Evolutionary conservation across 2,113 vertebrate genomes (phyloP), one percentile per base, ranked within the genome.

Genomic region (Etia nguti): DNA sequence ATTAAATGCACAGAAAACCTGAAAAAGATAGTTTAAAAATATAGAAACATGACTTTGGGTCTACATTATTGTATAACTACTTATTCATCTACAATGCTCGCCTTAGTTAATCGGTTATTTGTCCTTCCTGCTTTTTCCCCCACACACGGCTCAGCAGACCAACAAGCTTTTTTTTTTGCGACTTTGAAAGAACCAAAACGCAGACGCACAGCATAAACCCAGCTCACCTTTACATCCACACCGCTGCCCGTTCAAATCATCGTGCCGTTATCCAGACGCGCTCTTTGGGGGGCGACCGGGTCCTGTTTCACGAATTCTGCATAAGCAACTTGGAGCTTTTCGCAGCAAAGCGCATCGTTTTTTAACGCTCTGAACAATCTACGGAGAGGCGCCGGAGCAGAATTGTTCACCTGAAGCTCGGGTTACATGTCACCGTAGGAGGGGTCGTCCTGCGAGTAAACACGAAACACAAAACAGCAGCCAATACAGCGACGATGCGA

Each of bases 401-500:
- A 81, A 75, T 60, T 59, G 87, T 31, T 93, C 92, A 94, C 92
- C 92, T 93, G 91, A 84, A 70, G 89, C 82, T 88, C 85, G 86
- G 65, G 85, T 60, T 82, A 87, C 90, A 55, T n/a, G 81, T 79
- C 13, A 43, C 75, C 3, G 92, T 34, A 81, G 92, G 89, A 89
- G 91, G 88, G 91, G 84, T 82, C 65, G 46, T 24, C 83, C 81
- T 43, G 82, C 9, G 82, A 43, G 56, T 34, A 86, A 81, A 80
- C 2, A 86, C 65, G 26, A 80, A 81, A 12, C 50, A 70, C 24
- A 80, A 68, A 68, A 5, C 88, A 57, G 77, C 38, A 77, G 60
- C 43, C 57, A 20, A 8, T 5, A 24, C 80, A 38, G 65, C 50
- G 62, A 59, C 60, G 16, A 56, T 11, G 18, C 6, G 77, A 55